Conservation (phyloP, 2,888 invertebrate genomes). For the Mamestra brassicae region DNA sequence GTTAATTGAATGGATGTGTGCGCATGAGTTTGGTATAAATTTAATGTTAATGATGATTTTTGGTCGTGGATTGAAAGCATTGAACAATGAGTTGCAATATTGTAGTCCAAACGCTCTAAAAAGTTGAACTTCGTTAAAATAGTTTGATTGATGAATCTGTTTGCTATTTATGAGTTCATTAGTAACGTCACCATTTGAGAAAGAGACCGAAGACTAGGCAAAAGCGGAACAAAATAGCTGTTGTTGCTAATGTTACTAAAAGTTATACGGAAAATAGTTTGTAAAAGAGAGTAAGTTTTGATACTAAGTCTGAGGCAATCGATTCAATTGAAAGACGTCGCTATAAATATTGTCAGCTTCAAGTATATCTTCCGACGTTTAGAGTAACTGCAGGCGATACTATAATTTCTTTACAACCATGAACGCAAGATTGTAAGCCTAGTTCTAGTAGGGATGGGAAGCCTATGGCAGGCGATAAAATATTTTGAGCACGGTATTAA, state of each 20-base stretch:
- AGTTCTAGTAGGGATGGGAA: slow-evolving; percentile 29
- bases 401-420: slow-evolving; percentile 32
- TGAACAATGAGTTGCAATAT: background rate
- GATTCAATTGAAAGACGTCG: slow-evolving; percentile 7
- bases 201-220: background rate
- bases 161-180: too few relatives aligned
- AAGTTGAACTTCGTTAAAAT: background rate
- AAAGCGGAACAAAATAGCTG: background rate
- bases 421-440: slow-evolving; percentile 26
- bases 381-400: slow-evolving; percentile 15
- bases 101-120: background rate
- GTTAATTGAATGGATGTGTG: slow-evolving; percentile 9
- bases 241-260: background rate
- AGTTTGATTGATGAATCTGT: background rate
- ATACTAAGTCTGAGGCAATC: background rate
- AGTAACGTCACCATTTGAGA: too few relatives aligned
- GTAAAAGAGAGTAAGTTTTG: background rate
- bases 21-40: background rate
- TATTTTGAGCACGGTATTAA: background rate
- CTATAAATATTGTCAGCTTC: slow-evolving; percentile 26
- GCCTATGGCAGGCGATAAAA: background rate
- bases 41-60: background rate
- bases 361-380: slow-evolving; percentile 20
- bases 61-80: background rate
- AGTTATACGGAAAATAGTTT: background rate